Percentiles rank a stretch among this genome's conserved stretches.
Conservation (phyloP, 2,797 vertebrate genomes). For the Molossus molossus region DNA sequence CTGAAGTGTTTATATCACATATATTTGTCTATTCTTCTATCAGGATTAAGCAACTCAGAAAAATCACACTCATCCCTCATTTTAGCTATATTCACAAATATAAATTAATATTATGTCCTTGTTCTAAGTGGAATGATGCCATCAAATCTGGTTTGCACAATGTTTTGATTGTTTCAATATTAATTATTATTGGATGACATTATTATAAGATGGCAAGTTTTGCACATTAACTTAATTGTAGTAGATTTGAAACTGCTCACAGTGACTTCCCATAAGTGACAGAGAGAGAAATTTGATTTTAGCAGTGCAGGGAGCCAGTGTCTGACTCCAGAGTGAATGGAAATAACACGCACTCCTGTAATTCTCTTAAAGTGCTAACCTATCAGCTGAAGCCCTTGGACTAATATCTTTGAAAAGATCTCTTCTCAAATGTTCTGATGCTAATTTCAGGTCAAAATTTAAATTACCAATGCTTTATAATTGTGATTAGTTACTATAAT, state of each 20-base stretch:
- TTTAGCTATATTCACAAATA: slow-evolving; percentile 25
- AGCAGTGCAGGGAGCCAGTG: neutral
- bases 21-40: neutral
- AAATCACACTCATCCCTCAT: neutral
- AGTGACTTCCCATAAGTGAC: neutral
- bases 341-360: neutral
- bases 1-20: neutral
- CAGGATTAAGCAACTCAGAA: neutral
- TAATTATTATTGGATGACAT: neutral
- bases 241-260: neutral
- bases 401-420: slow-evolving; percentile 35
- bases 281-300: neutral
- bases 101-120: neutral
- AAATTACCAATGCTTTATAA: slow-evolving; percentile 28
- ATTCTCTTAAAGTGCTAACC: neutral
- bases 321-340: neutral
- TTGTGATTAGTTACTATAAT: slow-evolving; percentile 76
- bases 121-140: neutral
- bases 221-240: neutral
- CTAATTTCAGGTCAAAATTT: slow-evolving; percentile 46
- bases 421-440: slow-evolving; percentile 22
- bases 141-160: neutral
- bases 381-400: slow-evolving; percentile 14
- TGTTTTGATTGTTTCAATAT: slow-evolving; percentile 31
- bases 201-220: neutral